Evolutionary conservation across 2,113 vertebrate species (phyloP).

Genomic region (Salvator merianae): DNA sequence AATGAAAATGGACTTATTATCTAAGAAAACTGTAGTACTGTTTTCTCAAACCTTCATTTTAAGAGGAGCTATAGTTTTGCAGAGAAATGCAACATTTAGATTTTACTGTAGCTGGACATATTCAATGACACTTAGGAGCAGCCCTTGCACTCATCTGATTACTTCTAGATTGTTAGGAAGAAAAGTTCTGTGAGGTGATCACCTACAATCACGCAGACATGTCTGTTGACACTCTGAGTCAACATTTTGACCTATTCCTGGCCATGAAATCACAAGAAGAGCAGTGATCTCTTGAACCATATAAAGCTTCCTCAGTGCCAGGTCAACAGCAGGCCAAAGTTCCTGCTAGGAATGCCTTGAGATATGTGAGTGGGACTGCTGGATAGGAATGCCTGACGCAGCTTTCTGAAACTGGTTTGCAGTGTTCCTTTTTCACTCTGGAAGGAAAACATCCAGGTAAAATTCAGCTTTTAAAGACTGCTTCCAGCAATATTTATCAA

Average conservation of each 20-base stretch:
- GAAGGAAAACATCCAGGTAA: neutral
- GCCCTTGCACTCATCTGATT: neutral
- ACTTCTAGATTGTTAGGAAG: neutral
- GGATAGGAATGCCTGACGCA: neutral
- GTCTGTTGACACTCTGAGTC: neutral
- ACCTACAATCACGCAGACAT: neutral
- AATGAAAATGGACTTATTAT: neutral
- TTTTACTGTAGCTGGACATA: neutral
- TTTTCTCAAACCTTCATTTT: neutral
- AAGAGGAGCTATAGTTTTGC: neutral
- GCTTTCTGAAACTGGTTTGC: neutral
- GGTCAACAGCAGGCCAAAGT: conserved; percentile 15
- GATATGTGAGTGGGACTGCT: neutral
- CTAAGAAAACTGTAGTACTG: neutral
- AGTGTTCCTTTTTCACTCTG: neutral
- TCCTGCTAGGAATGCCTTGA: neutral
- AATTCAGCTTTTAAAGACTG: neutral
- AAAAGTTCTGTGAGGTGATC: neutral
- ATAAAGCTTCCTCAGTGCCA: neutral
- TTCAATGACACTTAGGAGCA: neutral
- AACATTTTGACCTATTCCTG: conserved; percentile 6
- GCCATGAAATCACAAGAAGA: conserved; percentile 8
- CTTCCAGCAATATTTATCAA: too few species aligned
- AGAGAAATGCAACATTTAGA: neutral
- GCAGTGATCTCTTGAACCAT: neutral